Evolutionary conservation across 2,888 invertebrate species (phyloP).

Genomic region (Plagodis pulveraria): DNA sequence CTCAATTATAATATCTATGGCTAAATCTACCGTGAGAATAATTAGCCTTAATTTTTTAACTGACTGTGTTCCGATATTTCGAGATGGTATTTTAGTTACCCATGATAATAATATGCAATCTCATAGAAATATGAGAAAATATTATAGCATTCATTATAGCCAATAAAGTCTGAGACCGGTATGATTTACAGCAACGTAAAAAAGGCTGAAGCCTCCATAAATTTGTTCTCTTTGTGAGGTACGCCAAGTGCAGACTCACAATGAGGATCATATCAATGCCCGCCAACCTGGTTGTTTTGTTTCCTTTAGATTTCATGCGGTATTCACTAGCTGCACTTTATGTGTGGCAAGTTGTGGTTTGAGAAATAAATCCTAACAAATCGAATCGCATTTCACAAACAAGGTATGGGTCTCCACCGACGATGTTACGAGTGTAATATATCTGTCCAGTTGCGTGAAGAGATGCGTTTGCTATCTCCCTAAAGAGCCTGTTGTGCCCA

Average conservation of each 20-base stretch:
- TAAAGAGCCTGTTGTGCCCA: slow-evolving; percentile 66
- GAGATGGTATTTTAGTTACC: neutral
- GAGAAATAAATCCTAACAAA: slow-evolving; percentile 1
- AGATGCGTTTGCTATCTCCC: slow-evolving; percentile 56
- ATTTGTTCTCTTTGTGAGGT: slow-evolving; percentile 43
- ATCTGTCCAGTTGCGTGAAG: slow-evolving; percentile 38
- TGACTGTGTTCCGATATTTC: slow-evolving; percentile 5
- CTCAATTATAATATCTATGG: slow-evolving; percentile 58
- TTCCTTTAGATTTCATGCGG: slow-evolving; percentile 23
- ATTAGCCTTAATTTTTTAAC: slow-evolving; percentile 40
- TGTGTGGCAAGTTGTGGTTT: slow-evolving; percentile 1
- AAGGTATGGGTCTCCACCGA: slow-evolving; percentile 2
- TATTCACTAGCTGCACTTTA: slow-evolving; percentile 13
- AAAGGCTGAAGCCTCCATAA: slow-evolving; percentile 39
- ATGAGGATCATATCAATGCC: slow-evolving; percentile 44
- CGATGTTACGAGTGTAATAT: slow-evolving; percentile 6
- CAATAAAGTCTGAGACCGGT: slow-evolving; percentile 34
- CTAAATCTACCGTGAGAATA: slow-evolving; percentile 43
- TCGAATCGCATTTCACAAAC: neutral
- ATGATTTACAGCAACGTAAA: slow-evolving; percentile 55
- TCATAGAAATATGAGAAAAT: no score
- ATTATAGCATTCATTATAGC: slow-evolving; percentile 6
- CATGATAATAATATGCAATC: neutral
- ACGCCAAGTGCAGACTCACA: slow-evolving; percentile 40
- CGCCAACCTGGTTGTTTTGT: slow-evolving; percentile 40